Evolutionary conservation across 2,113 vertebrate species (phyloP), one percentile per base, ranked within the genome.

Genomic region (Poecilia latipinna): DNA sequence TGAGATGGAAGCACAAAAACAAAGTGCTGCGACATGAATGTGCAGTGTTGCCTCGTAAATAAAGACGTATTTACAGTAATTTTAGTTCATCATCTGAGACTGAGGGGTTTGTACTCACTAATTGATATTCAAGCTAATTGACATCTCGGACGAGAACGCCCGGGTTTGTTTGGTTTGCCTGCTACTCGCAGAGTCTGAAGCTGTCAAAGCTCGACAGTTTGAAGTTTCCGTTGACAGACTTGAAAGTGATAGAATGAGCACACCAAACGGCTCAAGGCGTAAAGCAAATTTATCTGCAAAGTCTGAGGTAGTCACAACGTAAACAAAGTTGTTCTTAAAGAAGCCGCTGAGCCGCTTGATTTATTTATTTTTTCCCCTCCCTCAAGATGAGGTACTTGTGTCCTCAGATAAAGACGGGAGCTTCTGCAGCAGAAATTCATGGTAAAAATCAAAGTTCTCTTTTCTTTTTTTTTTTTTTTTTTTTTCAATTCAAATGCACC

Each of bases 221-320:
- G 60, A 77, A 78, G 79, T 75, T 72, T 35, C 4, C 35, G 64
- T 51, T 86, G 80, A 81, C 77, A 79, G 62, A 68, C 79, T 74
- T n/a, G 65, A 70, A 42, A 71, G 35, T 4, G 88, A 88, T 80
- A 66, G 81, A 90, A 84, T 82, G 77, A 87, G 81, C 35, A 76
- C 80, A 78, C 11, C 39, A 82, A 80, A 65, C 28, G 10, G 80
- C 74, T 84, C 70, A 57, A 64, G 72, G 72, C 24, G 15, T 8
- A 8, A 12, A 39, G 17, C 48, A 61, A 48, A 69, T 32, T 61
- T 10, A 26, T 71, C 48, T 60, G 68, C 51, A 24, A 70, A 67
- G 66, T 68, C 42, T 42, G 66, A 75, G 37, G 63, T n/a, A 5
- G 64, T 7, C 4, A 60, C 12, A 8, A 63, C 19, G 51, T 78